Evolutionary conservation across 2,113 vertebrate genomes (phyloP).

Genomic region (Rutilus rutilus): DNA sequence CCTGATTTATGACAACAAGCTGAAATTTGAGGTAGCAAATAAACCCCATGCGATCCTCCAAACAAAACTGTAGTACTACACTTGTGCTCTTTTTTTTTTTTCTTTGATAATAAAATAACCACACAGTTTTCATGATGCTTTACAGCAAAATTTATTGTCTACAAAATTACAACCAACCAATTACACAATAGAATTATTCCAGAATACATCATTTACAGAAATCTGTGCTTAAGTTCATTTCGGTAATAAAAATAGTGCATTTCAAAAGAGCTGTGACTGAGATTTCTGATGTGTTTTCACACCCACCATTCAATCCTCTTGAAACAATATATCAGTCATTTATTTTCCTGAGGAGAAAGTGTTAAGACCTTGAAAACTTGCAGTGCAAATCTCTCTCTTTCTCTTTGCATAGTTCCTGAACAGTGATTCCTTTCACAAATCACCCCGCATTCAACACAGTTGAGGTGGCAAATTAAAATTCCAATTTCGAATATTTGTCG

Average conservation of each 20-base stretch:
- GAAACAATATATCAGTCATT: conserved; percentile 27
- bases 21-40: neutral
- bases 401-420: conserved; percentile 39
- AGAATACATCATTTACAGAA: conserved; percentile 39
- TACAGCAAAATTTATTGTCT: conserved; percentile 55
- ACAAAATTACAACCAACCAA: conserved; percentile 51
- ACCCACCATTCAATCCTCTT: conserved; percentile 21
- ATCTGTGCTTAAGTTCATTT: conserved; percentile 15
- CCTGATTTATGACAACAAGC: neutral
- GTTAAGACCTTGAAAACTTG: conserved; percentile 33
- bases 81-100: neutral
- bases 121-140: conserved; percentile 4
- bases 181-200: conserved; percentile 27
- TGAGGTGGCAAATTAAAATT: too few relatives aligned
- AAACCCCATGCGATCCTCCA: neutral
- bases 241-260: conserved; percentile 44
- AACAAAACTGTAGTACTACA: neutral
- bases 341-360: conserved; percentile 54
- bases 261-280: conserved; percentile 22
- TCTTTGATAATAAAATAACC: neutral
- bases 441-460: conserved; percentile 38
- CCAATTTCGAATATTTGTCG: too few relatives aligned
- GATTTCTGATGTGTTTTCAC: conserved; percentile 40
- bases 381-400: conserved; percentile 30
- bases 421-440: conserved; percentile 37